Evolutionary conservation across 2,797 vertebrate genomes (phyloP).

Genomic region (Vespertilio murinus): DNA sequence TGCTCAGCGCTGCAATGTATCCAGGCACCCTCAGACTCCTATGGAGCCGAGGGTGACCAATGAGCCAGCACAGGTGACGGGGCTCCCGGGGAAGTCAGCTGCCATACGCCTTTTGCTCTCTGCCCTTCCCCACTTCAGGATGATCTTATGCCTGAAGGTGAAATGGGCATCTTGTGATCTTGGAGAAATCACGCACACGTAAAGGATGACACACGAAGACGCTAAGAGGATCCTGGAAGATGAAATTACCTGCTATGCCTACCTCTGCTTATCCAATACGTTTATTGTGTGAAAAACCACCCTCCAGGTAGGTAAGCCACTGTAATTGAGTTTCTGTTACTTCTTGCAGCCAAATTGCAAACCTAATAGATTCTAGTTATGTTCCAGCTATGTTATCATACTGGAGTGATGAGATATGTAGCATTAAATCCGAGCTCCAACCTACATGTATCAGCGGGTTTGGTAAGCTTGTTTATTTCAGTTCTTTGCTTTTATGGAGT

Average conservation of each 20-base stretch:
- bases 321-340: constrained; percentile 10
- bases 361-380: neutral
- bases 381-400: neutral
- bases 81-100: neutral
- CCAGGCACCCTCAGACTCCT: neutral
- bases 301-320: neutral
- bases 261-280: neutral
- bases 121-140: neutral
- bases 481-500: neutral
- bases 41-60: neutral
- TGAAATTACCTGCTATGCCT: neutral
- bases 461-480: constrained; percentile 12
- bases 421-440: neutral
- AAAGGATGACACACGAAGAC: neutral
- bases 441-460: neutral
- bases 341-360: neutral
- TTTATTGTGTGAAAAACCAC: constrained; percentile 19
- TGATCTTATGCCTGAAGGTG: neutral
- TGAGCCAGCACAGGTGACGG: neutral
- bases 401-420: neutral
- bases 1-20: neutral
- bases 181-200: neutral
- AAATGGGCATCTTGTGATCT: neutral
- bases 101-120: neutral
- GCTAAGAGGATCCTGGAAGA: neutral